These are phyloP conservation scores for Gallinago nigripennis DNA, from an alignment of 2,797 vertebrate genomes.

Conservation along the genomic window DNA sequence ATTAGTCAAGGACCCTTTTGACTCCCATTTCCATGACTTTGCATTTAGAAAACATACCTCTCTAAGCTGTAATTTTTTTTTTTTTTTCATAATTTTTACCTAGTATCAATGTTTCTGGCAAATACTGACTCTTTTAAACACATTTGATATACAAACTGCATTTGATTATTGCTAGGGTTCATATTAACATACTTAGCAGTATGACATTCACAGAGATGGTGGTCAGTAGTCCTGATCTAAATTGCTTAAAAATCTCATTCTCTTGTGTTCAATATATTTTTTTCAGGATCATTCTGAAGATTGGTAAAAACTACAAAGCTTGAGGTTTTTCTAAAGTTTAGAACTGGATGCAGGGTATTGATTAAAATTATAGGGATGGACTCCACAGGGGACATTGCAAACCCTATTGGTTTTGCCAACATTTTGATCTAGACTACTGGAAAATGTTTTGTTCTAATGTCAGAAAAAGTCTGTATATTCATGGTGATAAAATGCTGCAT, in stretches of 20 bases:
- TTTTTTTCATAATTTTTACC: background rate
- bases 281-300: background rate
- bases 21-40: background rate
- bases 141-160: background rate
- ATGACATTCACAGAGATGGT: background rate
- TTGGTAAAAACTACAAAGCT: background rate
- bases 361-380: background rate
- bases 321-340: background rate
- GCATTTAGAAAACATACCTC: background rate
- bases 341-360: background rate
- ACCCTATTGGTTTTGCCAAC: background rate
- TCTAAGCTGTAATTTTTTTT: background rate
- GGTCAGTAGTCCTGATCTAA: background rate
- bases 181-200: background rate
- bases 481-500: background rate
- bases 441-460: background rate
- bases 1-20: background rate
- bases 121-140: background rate
- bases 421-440: background rate
- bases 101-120: background rate
- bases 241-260: background rate
- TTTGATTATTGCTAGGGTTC: background rate
- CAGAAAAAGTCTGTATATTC: background rate
- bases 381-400: background rate
- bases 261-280: background rate